Conservation (phyloP, 2,113 vertebrate species). For the Halcyon senegalensis region DNA sequence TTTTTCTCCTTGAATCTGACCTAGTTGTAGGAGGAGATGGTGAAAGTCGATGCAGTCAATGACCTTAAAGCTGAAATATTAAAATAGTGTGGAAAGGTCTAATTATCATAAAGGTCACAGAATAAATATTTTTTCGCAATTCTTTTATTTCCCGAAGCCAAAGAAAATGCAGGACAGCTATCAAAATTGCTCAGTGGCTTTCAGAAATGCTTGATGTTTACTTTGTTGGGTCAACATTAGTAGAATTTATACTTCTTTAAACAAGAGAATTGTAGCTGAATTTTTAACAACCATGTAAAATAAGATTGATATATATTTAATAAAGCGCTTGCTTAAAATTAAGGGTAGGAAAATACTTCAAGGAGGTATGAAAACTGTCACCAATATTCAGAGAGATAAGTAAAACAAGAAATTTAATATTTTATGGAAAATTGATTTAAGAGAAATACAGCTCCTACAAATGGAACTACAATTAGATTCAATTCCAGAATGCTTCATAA, state of each 20-base stretch:
- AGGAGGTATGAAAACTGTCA: neutral
- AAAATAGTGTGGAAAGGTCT: neutral
- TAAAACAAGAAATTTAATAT: neutral
- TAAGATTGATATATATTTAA: neutral
- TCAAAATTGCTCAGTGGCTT: neutral
- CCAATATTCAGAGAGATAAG: neutral
- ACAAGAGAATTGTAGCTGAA: neutral
- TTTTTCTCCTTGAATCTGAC: neutral
- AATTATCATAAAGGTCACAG: constrained; percentile 10
- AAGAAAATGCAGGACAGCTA: neutral
- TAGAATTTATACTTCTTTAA: neutral
- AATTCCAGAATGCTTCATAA: neutral
- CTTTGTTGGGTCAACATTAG: neutral
- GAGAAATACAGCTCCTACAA: neutral
- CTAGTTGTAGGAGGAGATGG: neutral
- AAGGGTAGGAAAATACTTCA: neutral
- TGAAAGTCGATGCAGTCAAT: neutral
- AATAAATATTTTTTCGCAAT: neutral
- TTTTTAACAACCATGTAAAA: neutral
- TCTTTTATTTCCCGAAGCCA: neutral
- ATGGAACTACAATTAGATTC: neutral
- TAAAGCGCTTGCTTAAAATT: neutral
- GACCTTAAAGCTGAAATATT: constrained; percentile 16
- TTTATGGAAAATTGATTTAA: neutral
- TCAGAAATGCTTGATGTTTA: neutral